A percentile compares a stretch with the other conserved stretches of the same genome.
Conservation (phyloP, 2,113 vertebrate species). For the Alouatta palliata region DNA sequence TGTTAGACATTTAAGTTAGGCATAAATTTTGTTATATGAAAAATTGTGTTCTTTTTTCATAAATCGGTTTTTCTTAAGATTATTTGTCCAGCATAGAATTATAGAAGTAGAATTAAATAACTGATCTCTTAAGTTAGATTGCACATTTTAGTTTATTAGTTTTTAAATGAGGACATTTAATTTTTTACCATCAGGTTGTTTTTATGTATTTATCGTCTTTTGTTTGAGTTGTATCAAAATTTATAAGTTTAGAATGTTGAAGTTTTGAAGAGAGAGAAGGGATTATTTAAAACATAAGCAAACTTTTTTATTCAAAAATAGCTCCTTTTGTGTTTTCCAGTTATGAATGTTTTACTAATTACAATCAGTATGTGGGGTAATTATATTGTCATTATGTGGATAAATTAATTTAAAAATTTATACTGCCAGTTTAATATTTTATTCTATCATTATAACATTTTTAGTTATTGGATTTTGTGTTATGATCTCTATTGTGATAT, state of each 20-base stretch:
- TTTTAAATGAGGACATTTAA: slow-evolving; percentile 16
- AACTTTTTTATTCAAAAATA: background rate
- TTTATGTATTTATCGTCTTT: background rate
- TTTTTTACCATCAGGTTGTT: background rate
- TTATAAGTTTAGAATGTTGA: background rate
- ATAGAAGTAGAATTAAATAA: background rate
- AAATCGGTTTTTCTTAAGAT: background rate
- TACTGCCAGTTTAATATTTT: background rate
- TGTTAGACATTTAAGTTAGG: background rate
- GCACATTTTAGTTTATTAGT: background rate
- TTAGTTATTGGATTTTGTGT: background rate
- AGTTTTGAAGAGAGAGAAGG: background rate
- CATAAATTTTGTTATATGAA: background rate
- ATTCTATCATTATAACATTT: background rate
- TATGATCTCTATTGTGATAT: background rate
- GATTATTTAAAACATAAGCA: background rate
- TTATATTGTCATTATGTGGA: background rate
- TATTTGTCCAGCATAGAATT: background rate
- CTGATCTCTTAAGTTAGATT: background rate
- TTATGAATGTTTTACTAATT: background rate
- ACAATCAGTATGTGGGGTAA: background rate
- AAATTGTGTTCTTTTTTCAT: background rate
- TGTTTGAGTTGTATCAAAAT: background rate
- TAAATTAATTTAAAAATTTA: background rate
- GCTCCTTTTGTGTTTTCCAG: background rate